A percentile compares a stretch with the other conserved stretches of the same genome.
Conservation (phyloP, 1,140 invertebrate genomes). For the Lepidurus packardi region DNA sequence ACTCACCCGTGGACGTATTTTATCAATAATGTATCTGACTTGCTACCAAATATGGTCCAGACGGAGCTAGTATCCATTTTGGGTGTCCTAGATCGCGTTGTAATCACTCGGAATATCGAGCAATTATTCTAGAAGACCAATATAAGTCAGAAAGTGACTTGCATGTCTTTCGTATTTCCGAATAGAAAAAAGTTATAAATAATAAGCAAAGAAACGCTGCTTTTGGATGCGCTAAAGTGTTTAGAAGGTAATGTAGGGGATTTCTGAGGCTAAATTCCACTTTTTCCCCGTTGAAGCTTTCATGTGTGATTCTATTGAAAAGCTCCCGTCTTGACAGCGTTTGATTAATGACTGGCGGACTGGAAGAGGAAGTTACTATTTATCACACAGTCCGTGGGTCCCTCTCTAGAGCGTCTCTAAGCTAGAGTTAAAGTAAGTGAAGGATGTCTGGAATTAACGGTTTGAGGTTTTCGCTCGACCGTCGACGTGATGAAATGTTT, state of each 20-base stretch:
- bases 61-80: too few relatives aligned
- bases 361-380: background rate
- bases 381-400: background rate
- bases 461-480: background rate
- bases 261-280: background rate
- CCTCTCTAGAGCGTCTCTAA: background rate
- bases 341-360: background rate
- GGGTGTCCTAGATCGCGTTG: too few relatives aligned
- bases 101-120: too few relatives aligned
- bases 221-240: background rate
- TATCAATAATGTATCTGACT: background rate
- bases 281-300: background rate
- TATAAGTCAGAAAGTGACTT: too few relatives aligned
- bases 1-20: slow-evolving; percentile 6
- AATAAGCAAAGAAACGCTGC: background rate
- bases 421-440: background rate
- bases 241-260: background rate
- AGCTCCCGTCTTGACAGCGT: slow-evolving; percentile 1
- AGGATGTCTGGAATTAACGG: background rate
- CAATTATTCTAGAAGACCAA: too few relatives aligned
- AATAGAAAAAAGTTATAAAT: too few relatives aligned
- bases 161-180: too few relatives aligned
- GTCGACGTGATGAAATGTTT: slow-evolving; percentile 20
- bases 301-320: slow-evolving; percentile 8
- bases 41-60: background rate